Conservation (phyloP, 2,113 vertebrate genomes). For the Globicephala melas region DNA sequence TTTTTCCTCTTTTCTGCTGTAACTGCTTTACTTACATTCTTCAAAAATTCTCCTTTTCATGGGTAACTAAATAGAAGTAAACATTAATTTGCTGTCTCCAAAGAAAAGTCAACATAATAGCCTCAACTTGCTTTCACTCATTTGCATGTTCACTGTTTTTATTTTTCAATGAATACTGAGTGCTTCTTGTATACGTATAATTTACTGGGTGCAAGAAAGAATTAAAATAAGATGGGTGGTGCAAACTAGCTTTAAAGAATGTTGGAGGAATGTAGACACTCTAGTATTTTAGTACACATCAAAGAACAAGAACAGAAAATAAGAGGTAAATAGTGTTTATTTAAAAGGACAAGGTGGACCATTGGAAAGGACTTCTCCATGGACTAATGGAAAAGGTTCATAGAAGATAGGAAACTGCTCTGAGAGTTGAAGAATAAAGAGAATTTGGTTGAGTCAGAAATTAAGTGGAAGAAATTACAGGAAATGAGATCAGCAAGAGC, state of each 20-base stretch:
- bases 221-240: background rate
- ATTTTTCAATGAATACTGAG: conserved; percentile 12
- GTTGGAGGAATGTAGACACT: background rate
- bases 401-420: background rate
- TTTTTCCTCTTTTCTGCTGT: conserved; percentile 32
- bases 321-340: background rate
- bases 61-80: conserved; percentile 40
- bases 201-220: background rate
- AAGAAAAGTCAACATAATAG: conserved; percentile 45
- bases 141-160: conserved; percentile 28
- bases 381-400: background rate
- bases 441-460: background rate
- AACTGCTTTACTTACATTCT: conserved; percentile 31
- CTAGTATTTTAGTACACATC: background rate
- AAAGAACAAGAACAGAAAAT: background rate
- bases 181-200: background rate
- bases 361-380: background rate
- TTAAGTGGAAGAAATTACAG: background rate
- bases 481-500: background rate
- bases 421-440: background rate
- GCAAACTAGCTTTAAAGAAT: background rate
- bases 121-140: background rate
- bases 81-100: conserved; percentile 45
- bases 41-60: conserved; percentile 45
- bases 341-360: background rate